Evolutionary conservation across 2,797 vertebrate species (phyloP).

Genomic region (Zalophus californianus): DNA sequence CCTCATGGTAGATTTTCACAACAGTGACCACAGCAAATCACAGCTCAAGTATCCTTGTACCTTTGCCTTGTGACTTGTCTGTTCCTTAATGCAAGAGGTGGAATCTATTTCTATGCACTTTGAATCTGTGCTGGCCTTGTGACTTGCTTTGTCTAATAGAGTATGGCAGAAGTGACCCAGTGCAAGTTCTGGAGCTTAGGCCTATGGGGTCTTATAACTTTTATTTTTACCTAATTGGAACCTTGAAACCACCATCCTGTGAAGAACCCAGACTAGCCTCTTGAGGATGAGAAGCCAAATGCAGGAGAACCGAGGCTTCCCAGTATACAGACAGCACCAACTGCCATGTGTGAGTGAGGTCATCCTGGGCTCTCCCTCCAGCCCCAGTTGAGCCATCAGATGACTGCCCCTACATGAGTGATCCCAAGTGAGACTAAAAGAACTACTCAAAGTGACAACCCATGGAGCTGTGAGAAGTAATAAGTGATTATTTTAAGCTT

Average conservation of each 20-base stretch:
- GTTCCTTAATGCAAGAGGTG: background rate
- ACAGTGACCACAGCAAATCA: background rate
- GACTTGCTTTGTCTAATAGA: background rate
- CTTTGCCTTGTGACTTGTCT: background rate
- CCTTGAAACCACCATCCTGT: background rate
- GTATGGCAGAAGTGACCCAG: background rate
- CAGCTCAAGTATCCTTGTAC: background rate
- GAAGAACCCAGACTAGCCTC: background rate
- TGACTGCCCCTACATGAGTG: background rate
- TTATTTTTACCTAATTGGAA: background rate
- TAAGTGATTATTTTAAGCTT: background rate
- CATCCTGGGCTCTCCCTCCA: background rate
- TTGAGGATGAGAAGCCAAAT: background rate
- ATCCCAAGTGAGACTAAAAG: background rate
- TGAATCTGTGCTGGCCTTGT: background rate
- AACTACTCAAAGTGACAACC: background rate
- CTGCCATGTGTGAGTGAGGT: background rate
- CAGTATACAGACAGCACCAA: background rate
- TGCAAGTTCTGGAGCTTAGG: background rate
- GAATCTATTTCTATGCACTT: background rate
- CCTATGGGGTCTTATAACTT: background rate
- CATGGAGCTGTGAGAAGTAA: background rate
- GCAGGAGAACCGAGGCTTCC: background rate
- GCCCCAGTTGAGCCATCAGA: accelerated
- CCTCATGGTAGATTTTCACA: background rate